Conservation (phyloP, 2,797 vertebrate genomes). For the Takifugu ocellatus region DNA sequence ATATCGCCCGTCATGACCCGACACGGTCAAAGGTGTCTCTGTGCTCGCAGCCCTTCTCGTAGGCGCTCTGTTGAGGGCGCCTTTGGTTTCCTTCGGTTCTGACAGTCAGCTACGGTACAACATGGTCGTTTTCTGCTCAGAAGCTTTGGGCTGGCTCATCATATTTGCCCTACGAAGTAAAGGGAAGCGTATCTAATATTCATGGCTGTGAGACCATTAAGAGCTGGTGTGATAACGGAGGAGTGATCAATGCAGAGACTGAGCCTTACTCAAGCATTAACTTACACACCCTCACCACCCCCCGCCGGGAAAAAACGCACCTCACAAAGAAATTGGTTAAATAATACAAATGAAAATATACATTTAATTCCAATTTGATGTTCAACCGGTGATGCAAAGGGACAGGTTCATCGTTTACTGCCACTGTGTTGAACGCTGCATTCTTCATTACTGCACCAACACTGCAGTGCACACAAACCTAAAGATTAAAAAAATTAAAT, state of each 20-base stretch:
- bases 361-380: neutral
- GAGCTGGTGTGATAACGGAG: constrained; percentile 63
- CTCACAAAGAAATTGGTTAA: neutral
- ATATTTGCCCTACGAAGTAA: constrained; percentile 55
- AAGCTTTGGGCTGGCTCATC: constrained; percentile 63
- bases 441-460: no score
- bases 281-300: constrained; percentile 8
- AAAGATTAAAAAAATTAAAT: no score
- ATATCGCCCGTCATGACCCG: constrained; percentile 16
- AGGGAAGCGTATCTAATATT: constrained; percentile 81
- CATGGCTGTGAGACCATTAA: constrained; percentile 76
- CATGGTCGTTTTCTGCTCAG: constrained; percentile 40
- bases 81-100: constrained; percentile 18
- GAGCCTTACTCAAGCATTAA: constrained; percentile 42
- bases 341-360: neutral
- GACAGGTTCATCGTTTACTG: no score
- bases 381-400: neutral
- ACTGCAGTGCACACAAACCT: no score
- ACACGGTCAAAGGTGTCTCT: constrained; percentile 8
- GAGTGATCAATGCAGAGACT: constrained; percentile 52
- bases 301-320: constrained; percentile 9
- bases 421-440: no score
- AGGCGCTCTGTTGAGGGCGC: neutral
- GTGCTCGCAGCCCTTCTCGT: neutral
- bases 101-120: constrained; percentile 19